These are phyloP conservation scores for Netelia inedita DNA, from an alignment of 2,888 invertebrate species.

Conservation along the genomic window DNA sequence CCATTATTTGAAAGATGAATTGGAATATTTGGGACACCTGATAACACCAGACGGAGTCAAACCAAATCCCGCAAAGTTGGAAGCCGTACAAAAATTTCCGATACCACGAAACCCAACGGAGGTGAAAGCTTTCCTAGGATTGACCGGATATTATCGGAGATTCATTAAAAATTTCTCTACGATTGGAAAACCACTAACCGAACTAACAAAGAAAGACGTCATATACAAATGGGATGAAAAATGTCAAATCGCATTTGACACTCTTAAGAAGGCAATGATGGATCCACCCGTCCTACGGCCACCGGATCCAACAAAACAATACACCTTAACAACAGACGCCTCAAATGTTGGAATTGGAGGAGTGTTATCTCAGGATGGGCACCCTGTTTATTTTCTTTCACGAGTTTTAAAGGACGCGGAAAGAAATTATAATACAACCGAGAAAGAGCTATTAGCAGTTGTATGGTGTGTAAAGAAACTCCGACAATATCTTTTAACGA, in stretches of 20 bases:
- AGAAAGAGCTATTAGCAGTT: conserved; percentile 58
- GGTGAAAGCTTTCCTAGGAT: conserved; percentile 70
- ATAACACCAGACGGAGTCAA: conserved; percentile 67
- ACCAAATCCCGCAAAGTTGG: conserved; percentile 70
- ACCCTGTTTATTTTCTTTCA: conserved; percentile 79
- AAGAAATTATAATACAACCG: conserved; percentile 43
- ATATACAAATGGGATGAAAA: conserved; percentile 12
- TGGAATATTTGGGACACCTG: conserved; percentile 67
- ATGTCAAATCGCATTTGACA: conserved; percentile 29
- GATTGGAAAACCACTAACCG: conserved; percentile 47
- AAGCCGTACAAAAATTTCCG: conserved; percentile 68
- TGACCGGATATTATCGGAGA: conserved; percentile 50
- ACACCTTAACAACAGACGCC: conserved; percentile 18
- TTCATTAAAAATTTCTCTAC: conserved; percentile 64
- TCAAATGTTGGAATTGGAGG: conserved; percentile 31
- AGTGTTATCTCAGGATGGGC: conserved; percentile 68
- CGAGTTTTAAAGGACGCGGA: conserved; percentile 69
- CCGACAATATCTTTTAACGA: conserved; percentile 53
- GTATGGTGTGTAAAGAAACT: conserved; percentile 63
- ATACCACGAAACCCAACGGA: conserved; percentile 67
- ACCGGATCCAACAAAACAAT: conserved; percentile 11
- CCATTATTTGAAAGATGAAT: conserved; percentile 60
- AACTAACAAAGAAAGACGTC: conserved; percentile 32
- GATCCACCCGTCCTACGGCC: background rate
- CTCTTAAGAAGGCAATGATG: conserved; percentile 28